These are phyloP conservation scores for Drosophila dunni DNA, from an alignment of 1,140 invertebrate genomes.

Conservation along the genomic window DNA sequence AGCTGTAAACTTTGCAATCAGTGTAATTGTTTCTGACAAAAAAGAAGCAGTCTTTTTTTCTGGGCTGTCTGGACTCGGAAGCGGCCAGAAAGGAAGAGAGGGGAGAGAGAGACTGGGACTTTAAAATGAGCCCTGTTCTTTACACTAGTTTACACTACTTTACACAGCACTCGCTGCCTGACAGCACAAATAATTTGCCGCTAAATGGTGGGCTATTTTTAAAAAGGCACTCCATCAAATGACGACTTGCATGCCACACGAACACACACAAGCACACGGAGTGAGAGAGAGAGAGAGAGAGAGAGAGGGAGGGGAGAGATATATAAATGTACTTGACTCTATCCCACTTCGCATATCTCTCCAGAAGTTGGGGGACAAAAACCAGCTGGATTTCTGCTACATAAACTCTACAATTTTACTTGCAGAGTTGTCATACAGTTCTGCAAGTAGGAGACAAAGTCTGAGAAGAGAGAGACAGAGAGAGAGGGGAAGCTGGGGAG, in stretches of 20 bases:
- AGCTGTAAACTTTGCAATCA: neutral
- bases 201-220: conserved; percentile 55
- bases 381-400: conserved; percentile 17
- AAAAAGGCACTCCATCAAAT: conserved; percentile 48
- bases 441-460: neutral
- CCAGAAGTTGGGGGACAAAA: conserved; percentile 21
- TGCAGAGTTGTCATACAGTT: conserved; percentile 12
- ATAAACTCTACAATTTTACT: conserved; percentile 34
- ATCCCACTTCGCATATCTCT: neutral
- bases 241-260: conserved; percentile 37
- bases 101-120: neutral
- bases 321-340: conserved; percentile 2
- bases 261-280: conserved; percentile 7
- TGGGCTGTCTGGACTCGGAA: neutral
- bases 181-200: conserved; percentile 53
- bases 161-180: conserved; percentile 46
- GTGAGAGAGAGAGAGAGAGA: neutral
- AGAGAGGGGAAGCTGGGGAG: too few species aligned
- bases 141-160: conserved; percentile 33
- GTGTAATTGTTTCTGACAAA: neutral
- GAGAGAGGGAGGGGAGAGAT: neutral
- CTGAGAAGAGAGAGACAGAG: too few species aligned
- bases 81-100: neutral
- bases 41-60: too few species aligned
- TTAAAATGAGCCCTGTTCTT: conserved; percentile 25